Base-by-base conservation (phyloP, 2,888 invertebrate genomes). In the Oithona nana region DNA sequence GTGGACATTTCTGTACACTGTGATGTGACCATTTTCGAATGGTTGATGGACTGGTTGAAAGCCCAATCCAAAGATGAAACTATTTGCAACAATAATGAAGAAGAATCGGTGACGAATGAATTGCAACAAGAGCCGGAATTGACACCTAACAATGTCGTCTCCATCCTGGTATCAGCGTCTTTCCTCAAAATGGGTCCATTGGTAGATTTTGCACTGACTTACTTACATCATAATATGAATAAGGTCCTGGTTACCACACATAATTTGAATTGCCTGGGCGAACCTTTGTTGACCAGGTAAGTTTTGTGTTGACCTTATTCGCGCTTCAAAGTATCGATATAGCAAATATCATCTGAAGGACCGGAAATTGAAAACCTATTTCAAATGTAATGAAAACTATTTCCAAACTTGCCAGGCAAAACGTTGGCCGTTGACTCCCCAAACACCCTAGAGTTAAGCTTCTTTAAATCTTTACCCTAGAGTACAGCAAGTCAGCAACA, bases 1-100 rank as follows among this genome's bases (percentile, higher is more conserved):
- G 89, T 93, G 81, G 93, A 94, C 70, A 94, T 95, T 67, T 92
- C 92, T 0, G 94, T 95, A 0, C 94, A 94, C 71, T 95, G 94
- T 71, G 94, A 95, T 74, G 85, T 95, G 64, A 80, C 86, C 71
- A 90, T 94, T 65, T 95, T 95, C 73, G 93, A 93, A 69, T 94
- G 93, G 92, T 76, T 95, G 61, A 90, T 94, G 86, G 82, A 83
- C 66, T 94, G 93, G 88, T 87, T 93, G n/a, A 89, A 90, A 72
- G 65, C 72, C 29, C 65, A 67, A 11, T 67, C 69, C 20, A 67
- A 65, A 6, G 71, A 71, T 8, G 65, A 66, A 3, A n/a, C n/a
- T n/a, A n/a, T n/a, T n/a, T n/a, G n/a, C n/a, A n/a, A n/a, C n/a
- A 16, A 39, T 16, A 16, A 39, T 39, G 39, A 39, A 11, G 39